phyloP scores from a whole-genome alignment of 2,113 vertebrate genomes.

The Agelaius tricolor region DNA sequence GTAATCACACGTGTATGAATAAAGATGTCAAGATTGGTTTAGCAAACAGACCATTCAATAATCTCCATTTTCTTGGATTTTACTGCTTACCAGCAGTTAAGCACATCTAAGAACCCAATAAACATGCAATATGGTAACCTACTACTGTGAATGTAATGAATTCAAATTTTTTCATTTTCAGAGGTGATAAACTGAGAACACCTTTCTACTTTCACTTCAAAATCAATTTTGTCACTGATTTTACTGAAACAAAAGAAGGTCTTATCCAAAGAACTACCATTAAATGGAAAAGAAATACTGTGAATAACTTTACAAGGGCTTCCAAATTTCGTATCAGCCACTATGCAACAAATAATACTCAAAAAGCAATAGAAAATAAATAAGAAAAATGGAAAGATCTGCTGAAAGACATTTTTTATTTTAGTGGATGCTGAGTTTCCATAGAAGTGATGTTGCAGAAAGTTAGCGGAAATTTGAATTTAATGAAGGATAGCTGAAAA shows the following conservation, averaged over 20 bases:
- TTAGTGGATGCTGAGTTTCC: background rate
- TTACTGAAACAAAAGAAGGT: background rate
- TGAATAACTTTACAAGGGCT: background rate
- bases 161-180: slow-evolving; percentile 6
- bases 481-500: background rate
- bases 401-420: background rate
- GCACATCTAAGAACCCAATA: background rate
- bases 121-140: background rate
- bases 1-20: background rate
- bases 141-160: background rate
- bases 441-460: background rate
- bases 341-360: background rate
- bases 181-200: background rate
- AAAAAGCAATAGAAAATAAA: background rate
- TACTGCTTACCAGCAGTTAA: slow-evolving; percentile 12
- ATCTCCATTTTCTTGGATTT: background rate
- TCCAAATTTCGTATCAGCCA: background rate
- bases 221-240: slow-evolving; percentile 28
- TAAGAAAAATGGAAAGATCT: background rate
- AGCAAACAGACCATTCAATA: background rate
- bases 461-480: background rate
- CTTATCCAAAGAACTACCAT: background rate
- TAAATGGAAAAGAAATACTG: background rate
- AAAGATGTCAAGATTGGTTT: background rate
- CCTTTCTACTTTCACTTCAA: background rate